Base-by-base conservation (phyloP, 2,797 vertebrate species). In the Brotula barbata region DNA sequence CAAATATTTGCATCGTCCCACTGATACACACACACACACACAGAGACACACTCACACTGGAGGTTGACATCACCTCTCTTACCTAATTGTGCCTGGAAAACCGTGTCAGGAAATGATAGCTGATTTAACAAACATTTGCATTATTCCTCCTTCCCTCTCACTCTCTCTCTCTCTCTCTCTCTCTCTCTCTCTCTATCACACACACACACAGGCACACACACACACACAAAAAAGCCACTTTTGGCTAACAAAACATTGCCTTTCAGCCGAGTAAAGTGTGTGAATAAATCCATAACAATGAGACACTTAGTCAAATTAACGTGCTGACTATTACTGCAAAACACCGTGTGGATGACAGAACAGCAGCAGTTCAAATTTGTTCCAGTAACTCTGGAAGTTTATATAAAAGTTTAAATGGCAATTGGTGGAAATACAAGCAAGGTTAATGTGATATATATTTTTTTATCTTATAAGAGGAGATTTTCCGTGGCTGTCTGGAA, bases 281-380 rank as follows among this genome's bases (percentile, higher is more conserved):
- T 70, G 80, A 80, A 84, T 83, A 78, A 77, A 83, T 86, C 63
- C 72, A 80, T 78, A 69, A 22, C 54, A 73, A 83, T 75, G 59
- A 75, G 74, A 78, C 60, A 63, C 58, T 70, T 31, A 58, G 48
- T 77, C 47, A 77, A 69, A 81, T 75, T 61, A 81, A 62, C 2
- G 23, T 68, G 67, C 71, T 74, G 71, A 74, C 48, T 68, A 23
- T 66, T 28, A 66, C 56, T 48, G 58, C 31, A 71, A 28, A 46
- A 59, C 51, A 58, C 37, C 59, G 52, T 42, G 13, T 54, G 47
- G 46, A 63, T 51, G 60, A 62, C 56, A 68, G 44, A 65, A 46
- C 55, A 25, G 61, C 51, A 73, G 58, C 58, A 31, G n/a, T 45
- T 66, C 48, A 61, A 25, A 72, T 58, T 40, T 51, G 48, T 48